These are phyloP conservation scores for Terrapene triunguis DNA, from an alignment of 2,113 vertebrate species.

Conservation along the genomic window DNA sequence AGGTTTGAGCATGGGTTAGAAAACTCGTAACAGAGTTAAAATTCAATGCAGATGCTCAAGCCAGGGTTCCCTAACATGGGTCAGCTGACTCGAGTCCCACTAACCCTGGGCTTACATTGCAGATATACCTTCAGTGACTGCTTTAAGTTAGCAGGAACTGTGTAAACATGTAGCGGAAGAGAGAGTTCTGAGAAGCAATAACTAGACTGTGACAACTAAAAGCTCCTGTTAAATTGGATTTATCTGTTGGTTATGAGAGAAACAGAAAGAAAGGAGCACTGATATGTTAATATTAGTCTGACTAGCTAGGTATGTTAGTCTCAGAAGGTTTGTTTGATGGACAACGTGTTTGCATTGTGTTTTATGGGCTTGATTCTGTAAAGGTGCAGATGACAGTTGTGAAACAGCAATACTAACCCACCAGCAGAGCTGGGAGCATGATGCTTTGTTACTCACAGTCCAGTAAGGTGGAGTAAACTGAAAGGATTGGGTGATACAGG, in stretches of 20 bases:
- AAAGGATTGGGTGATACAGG: background rate
- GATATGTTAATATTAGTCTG: conserved; percentile 56
- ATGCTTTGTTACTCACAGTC: background rate
- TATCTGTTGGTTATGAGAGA: conserved; percentile 5
- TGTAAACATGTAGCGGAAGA: background rate
- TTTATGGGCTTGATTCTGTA: conserved; percentile 15
- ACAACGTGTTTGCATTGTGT: background rate
- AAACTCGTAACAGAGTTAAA: too few species aligned
- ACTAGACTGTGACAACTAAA: conserved; percentile 1
- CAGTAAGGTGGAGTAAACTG: background rate
- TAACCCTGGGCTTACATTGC: too few species aligned
- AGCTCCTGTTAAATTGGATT: background rate
- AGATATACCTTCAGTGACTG: background rate
- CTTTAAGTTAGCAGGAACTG: background rate
- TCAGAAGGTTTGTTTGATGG: conserved; percentile 47
- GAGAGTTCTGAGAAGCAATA: background rate
- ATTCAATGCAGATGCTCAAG: too few species aligned
- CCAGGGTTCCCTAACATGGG: too few species aligned
- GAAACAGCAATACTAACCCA: background rate
- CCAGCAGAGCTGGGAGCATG: background rate
- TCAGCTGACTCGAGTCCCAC: too few species aligned
- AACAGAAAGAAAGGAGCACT: conserved; percentile 20
- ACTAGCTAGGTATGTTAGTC: conserved; percentile 38
- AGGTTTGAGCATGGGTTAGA: too few species aligned
- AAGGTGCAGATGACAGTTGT: background rate